Conservation (phyloP, 2,797 vertebrate genomes). For the Sphenopsis melanotis region DNA sequence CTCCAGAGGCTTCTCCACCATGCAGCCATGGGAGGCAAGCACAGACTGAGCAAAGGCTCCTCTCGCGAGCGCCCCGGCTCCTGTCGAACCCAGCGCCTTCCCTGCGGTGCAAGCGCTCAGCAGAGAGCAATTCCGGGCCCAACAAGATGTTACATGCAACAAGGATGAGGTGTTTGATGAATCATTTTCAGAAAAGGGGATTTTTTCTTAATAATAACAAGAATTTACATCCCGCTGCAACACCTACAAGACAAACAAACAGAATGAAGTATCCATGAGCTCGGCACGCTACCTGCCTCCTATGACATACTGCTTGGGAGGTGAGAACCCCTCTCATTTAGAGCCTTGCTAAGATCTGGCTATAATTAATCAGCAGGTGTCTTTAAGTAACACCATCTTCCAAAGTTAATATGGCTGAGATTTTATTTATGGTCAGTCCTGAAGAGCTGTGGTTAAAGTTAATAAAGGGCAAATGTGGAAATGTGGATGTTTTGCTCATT, state of each 20-base stretch:
- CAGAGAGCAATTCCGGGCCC: neutral
- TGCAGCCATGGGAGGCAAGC: neutral
- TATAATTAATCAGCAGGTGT: neutral
- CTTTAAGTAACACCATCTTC: neutral
- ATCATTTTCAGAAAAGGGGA: neutral
- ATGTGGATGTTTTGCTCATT: neutral
- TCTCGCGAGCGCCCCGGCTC: neutral
- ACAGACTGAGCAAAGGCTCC: constrained; percentile 22
- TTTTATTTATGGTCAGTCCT: neutral
- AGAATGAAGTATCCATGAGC: neutral
- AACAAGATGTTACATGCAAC: neutral
- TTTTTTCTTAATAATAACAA: neutral
- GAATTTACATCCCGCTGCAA: neutral
- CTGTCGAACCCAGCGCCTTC: neutral
- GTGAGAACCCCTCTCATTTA: neutral
- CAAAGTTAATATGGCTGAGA: accelerated
- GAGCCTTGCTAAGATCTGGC: neutral
- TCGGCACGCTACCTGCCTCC: neutral
- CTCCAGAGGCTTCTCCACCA: neutral
- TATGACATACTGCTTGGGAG: neutral
- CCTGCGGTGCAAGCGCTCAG: neutral
- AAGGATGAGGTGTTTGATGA: neutral
- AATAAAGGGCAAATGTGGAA: neutral
- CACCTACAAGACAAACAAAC: constrained; percentile 38
- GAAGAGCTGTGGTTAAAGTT: neutral